phyloP scores from a whole-genome alignment of 2,797 vertebrate species.

The Otus scops region DNA sequence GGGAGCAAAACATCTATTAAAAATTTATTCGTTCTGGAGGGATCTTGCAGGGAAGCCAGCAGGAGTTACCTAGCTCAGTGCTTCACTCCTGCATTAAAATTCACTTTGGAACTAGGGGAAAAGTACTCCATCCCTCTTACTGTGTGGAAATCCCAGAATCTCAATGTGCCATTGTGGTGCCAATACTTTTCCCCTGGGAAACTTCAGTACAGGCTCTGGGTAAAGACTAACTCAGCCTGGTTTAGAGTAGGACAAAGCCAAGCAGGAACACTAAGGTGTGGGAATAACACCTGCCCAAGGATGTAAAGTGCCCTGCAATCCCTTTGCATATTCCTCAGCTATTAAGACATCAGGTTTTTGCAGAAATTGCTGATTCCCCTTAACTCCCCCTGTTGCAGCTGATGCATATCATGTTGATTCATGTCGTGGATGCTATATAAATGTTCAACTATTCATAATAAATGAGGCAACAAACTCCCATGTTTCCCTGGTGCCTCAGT shows the following conservation, averaged over 20 bases:
- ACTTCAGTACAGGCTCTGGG: background rate
- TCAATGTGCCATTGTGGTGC: background rate
- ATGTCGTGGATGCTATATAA: background rate
- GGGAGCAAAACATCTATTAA: background rate
- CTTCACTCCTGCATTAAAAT: background rate
- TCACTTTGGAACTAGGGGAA: background rate
- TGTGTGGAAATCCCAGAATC: background rate
- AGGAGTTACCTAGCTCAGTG: background rate
- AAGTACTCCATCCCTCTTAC: background rate
- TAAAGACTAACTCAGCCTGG: background rate
- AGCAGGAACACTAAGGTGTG: background rate
- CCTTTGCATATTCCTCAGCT: background rate
- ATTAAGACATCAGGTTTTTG: background rate
- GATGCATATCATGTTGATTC: background rate
- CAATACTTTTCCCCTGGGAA: background rate
- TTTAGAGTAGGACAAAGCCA: background rate
- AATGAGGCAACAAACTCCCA: background rate
- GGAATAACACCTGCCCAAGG: background rate
- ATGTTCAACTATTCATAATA: background rate
- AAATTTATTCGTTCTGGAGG: fast-evolving
- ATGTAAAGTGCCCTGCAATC: background rate
- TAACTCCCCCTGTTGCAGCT: background rate
- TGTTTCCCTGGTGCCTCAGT: background rate
- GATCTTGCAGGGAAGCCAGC: background rate
- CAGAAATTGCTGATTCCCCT: background rate